Evolutionary conservation across 2,888 invertebrate species (phyloP), one percentile per base, ranked within the genome.

Genomic region (Macroteleia sp.): DNA sequence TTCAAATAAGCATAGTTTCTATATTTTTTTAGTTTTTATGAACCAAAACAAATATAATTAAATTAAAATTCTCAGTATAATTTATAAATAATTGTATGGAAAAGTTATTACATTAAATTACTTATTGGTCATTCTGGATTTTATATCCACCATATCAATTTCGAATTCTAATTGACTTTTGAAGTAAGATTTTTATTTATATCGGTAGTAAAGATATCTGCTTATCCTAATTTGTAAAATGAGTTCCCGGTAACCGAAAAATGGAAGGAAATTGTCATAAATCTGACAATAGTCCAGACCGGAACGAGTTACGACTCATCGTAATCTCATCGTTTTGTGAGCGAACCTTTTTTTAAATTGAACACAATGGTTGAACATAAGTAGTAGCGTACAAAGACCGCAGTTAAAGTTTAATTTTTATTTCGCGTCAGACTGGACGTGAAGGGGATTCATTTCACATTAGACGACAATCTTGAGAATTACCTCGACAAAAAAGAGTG

Each of bases 371-470:
- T 12, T 1, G 32, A 17, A 19, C 1, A 17, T 50, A 52, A 19
- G 50, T 50, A 34, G 36, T 25, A 6, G 5, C 8, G 48, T 41
- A 46, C 20, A 59, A 46, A 44, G 59, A 57, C 25, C 34, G 34
- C 36, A 20, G 34, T 46, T 25, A 34, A 34, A 48, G n/a, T 30
- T 41, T 41, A 41, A 50, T 50, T 50, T 25, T 30, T n/a, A 50
- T 50, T 61, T 36, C 36, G 36, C 34, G 10, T 42, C 14, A 4
- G 12, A 14, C 3, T 32, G 8, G 17, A 48, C 25, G 19, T 22
- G 20, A 42, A 20, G n/a, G 41, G 34, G 48, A 61, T 61, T 61
- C 62, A 42, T 52, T 64, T 52, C 52, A 52, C 22, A 52, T 64
- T 42, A 42, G 52, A 64, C 22, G 52, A 52, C 64, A 64, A 52